Evolutionary conservation across 2,797 vertebrate genomes (phyloP).

Genomic region (Rhinoraja longicauda): DNA sequence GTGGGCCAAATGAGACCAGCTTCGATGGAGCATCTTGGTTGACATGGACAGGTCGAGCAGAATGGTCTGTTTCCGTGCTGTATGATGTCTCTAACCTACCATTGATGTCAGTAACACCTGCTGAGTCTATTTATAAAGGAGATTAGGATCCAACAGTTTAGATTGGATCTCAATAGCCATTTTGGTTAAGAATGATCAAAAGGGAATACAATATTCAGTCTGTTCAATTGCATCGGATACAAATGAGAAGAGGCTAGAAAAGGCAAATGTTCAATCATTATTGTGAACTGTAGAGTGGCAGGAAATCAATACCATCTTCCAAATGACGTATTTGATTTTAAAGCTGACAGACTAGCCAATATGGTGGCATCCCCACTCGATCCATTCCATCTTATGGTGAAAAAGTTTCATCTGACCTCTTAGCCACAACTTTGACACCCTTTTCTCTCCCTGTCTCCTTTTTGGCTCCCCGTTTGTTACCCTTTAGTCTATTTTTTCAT

Average conservation of each 20-base stretch:
- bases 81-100: too few species aligned
- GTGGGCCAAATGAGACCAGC: too few species aligned
- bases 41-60: too few species aligned
- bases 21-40: too few species aligned
- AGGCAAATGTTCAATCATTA: background rate
- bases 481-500: too few species aligned
- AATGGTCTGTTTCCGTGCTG: too few species aligned
- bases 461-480: too few species aligned
- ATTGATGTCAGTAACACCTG: too few species aligned
- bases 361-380: background rate
- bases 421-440: background rate
- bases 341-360: background rate
- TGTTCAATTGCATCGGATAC: background rate
- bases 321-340: background rate
- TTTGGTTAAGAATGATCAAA: background rate
- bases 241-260: background rate
- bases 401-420: background rate
- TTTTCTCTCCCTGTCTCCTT: too few species aligned
- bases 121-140: background rate
- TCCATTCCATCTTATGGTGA: background rate
- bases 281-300: background rate
- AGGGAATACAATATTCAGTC: background rate
- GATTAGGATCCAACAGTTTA: background rate
- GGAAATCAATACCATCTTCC: background rate
- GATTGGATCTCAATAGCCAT: background rate